Base-by-base conservation (phyloP, 1,140 invertebrate genomes). In the Acyrthosiphon pisum region DNA sequence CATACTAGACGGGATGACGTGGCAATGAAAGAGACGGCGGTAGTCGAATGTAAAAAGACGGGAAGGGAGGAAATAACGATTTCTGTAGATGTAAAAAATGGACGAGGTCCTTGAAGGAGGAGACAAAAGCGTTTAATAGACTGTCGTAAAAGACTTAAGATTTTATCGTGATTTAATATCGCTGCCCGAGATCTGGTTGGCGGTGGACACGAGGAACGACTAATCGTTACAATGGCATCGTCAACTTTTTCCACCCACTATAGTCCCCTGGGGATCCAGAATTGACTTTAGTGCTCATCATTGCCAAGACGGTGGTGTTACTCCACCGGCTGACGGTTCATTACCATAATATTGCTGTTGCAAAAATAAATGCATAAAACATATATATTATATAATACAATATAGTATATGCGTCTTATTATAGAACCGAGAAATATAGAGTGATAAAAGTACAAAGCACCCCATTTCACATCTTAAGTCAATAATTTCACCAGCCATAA, bases 131-230 rank as follows among this genome's bases (percentile, higher is more conserved):
- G 68, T 93, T 93, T 93, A 93, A 93, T 93, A 93, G 91, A 93
- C 91, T 84, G 91, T 84, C 81, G 76, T 84, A 93, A 93, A 93
- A 84, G 91, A 93, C 81, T 93, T 86, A 84, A 93, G 76, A 93
- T 93, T 84, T 84, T 93, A 93, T 93, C 91, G 81, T 93, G 91
- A 93, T 86, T 93, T 93, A 93, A 93, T 93, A 93, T 84, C 91
- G 23, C 50, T 86, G 35, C 35, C 48, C 46, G 30, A 50, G 48
- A 93, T 84, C 76, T 41, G 91, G 81, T 93, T 53, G 68, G 81
- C 3, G 35, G 41, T 68, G 35, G 91, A 56, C 56, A 50, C 44
- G 91, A 83, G 48, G 81, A 86, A 56, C 35, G 91, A 93, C 91
- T 93, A 93, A 93, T 83, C 91, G 76, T 93, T 93, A 84, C 91